phyloP scores from a whole-genome alignment of 2,888 invertebrate genomes.

The Lucinisca nassula region DNA sequence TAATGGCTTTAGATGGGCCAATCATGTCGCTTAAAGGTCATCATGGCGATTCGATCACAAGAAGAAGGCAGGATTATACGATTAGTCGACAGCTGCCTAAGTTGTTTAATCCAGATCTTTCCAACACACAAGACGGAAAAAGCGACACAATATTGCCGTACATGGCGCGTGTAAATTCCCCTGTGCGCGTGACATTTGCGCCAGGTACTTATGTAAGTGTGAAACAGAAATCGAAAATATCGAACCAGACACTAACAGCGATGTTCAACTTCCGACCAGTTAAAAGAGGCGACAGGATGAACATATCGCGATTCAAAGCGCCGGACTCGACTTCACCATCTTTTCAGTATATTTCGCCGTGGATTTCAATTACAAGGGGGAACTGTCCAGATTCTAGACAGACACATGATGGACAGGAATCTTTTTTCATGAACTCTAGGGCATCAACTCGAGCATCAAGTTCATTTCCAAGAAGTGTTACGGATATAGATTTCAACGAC shows the following conservation, averaged over 20 bases:
- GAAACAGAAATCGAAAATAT: slow-evolving; percentile 54
- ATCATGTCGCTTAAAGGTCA: too few species aligned
- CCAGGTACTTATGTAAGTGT: slow-evolving; percentile 32
- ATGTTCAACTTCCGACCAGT: slow-evolving; percentile 56
- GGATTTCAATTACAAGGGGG: slow-evolving; percentile 62
- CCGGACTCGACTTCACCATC: slow-evolving; percentile 63
- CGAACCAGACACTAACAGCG: slow-evolving; percentile 43
- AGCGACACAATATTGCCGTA: slow-evolving; percentile 45
- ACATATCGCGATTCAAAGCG: slow-evolving; percentile 33
- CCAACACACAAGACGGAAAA: not conserved
- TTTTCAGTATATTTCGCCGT: slow-evolving; percentile 55
- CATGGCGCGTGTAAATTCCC: slow-evolving; percentile 48
- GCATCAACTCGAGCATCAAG: not conserved
- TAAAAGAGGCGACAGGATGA: slow-evolving; percentile 33
- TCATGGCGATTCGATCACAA: too few species aligned
- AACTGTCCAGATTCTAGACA: slow-evolving; percentile 52
- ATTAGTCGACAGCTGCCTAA: not conserved
- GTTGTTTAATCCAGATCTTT: slow-evolving; percentile 32
- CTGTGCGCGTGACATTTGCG: slow-evolving; percentile 55
- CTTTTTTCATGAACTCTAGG: not conserved
- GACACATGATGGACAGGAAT: not conserved
- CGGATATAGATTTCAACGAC: not conserved
- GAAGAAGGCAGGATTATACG: not conserved
- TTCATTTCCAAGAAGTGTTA: not conserved
- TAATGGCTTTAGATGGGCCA: too few species aligned